These are phyloP conservation scores for Lasioglossum albipes DNA, from an alignment of 1,140 invertebrate species.

Conservation along the genomic window DNA sequence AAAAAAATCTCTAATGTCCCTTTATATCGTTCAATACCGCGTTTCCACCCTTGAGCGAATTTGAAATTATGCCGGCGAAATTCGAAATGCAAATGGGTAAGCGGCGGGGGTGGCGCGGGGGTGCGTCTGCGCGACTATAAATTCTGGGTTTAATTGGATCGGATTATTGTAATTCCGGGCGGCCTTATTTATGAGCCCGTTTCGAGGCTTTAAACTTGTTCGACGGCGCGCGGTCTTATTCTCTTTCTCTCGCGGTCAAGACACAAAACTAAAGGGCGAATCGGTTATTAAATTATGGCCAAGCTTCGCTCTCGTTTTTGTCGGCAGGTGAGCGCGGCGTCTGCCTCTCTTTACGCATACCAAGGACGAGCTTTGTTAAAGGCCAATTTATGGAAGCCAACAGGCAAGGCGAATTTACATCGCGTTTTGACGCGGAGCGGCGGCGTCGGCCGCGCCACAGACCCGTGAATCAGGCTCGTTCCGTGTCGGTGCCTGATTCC, in stretches of 20 bases:
- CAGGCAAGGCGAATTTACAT: constrained; percentile 1
- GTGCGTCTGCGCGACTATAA: constrained; percentile 70
- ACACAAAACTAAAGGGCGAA: constrained; percentile 65
- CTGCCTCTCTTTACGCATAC: constrained; percentile 38
- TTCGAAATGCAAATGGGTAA: constrained; percentile 67
- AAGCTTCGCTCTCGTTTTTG: constrained; percentile 61
- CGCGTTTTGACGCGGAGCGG: constrained; percentile 3
- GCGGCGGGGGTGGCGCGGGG: constrained; percentile 14
- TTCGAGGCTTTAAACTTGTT: constrained; percentile 63
- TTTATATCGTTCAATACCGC: too few species aligned
- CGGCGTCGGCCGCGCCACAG: too few species aligned
- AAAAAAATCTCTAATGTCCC: too few species aligned
- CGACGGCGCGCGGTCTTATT: constrained; percentile 43
- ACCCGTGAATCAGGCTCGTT: constrained; percentile 18
- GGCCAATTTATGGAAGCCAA: constrained; percentile 54
- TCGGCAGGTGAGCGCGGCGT: constrained; percentile 62
- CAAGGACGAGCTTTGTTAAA: constrained; percentile 53
- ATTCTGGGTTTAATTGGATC: constrained; percentile 78
- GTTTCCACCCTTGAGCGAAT: constrained; percentile 65
- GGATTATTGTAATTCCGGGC: constrained; percentile 77
- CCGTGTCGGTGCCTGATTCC: constrained; percentile 23
- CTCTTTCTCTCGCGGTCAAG: constrained; percentile 40
- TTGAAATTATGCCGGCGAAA: constrained; percentile 76
- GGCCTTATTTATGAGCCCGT: constrained; percentile 73
- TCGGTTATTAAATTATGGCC: constrained; percentile 75